Conservation (phyloP, 1,140 invertebrate species). For the Neodiprion lecontei region DNA sequence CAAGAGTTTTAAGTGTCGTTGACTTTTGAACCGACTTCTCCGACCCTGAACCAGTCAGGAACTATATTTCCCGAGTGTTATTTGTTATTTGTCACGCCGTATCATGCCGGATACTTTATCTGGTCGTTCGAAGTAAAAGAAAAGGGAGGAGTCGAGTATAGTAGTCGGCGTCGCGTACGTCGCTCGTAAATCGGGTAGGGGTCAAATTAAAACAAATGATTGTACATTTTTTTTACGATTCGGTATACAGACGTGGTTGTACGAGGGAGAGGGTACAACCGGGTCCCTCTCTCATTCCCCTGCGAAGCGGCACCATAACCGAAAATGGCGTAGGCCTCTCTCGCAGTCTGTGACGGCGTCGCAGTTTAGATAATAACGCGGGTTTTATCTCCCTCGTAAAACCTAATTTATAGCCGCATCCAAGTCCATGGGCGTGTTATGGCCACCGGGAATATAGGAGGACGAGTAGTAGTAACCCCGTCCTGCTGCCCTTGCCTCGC, state of each 20-base stretch:
- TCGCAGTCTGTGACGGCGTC: slow-evolving; percentile 57
- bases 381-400: slow-evolving; percentile 64
- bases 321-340: slow-evolving; percentile 22
- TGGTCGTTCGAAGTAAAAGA: too few relatives aligned
- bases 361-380: slow-evolving; percentile 64
- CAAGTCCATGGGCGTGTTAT: slow-evolving; percentile 50
- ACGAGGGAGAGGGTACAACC: too few relatives aligned
- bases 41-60: too few relatives aligned
- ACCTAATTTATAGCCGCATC: slow-evolving; percentile 60
- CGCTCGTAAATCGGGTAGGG: not conserved
- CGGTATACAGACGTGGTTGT: too few relatives aligned
- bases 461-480: slow-evolving; percentile 21
- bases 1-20: too few relatives aligned
- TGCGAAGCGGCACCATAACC: not conserved
- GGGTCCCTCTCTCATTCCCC: too few relatives aligned
- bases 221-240: not conserved
- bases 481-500: not conserved
- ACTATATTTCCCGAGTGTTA: too few relatives aligned
- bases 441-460: slow-evolving; percentile 32
- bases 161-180: not conserved
- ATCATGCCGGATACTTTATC: too few relatives aligned
- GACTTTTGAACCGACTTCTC: too few relatives aligned
- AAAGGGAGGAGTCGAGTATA: not conserved
- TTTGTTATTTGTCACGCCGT: too few relatives aligned
- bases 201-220: slow-evolving; percentile 6